A percentile compares a stretch with the other conserved stretches of the same genome.
phyloP scores from a whole-genome alignment of 1,140 invertebrate species.

The Pectinophora gossypiella region DNA sequence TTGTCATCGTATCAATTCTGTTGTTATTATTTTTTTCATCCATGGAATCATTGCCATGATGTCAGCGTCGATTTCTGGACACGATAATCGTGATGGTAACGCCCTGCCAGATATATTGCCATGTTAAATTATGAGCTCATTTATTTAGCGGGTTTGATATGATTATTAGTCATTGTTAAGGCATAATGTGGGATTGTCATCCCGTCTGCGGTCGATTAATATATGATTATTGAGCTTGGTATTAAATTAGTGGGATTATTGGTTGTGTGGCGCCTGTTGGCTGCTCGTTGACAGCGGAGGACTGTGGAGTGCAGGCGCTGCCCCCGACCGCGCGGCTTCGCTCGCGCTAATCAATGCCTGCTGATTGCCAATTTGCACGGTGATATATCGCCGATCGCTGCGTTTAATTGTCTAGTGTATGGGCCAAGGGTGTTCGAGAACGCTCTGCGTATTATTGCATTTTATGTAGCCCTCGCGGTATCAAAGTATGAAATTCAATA shows the following conservation, averaged over 20 bases:
- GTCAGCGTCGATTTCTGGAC: conserved; percentile 49
- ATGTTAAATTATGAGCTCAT: conserved; percentile 48
- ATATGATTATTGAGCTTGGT: conserved; percentile 43
- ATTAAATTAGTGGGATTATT: conserved; percentile 34
- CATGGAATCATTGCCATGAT: conserved; percentile 51
- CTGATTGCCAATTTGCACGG: conserved; percentile 59
- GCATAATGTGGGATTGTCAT: conserved; percentile 39
- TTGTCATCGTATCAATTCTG: conserved; percentile 47
- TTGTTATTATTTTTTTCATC: conserved; percentile 39
- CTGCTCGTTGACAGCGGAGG: too few relatives aligned
- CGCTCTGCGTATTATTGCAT: not conserved
- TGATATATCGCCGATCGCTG: conserved; percentile 45
- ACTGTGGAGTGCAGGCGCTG: not conserved
- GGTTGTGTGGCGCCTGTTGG: conserved; percentile 20
- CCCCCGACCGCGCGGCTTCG: conserved; percentile 9
- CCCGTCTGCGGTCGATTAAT: conserved; percentile 39
- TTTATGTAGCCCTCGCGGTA: not conserved
- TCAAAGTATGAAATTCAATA: not conserved
- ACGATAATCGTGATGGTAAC: conserved; percentile 52
- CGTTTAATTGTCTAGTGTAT: conserved; percentile 35
- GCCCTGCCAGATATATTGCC: conserved; percentile 34
- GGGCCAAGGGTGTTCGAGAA: not conserved
- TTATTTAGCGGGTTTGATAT: conserved; percentile 33
- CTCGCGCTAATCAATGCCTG: conserved; percentile 40
- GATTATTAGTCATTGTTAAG: conserved; percentile 42